Percentiles rank a stretch among this genome's conserved stretches.
Conservation (phyloP, 2,888 invertebrate genomes). For the Noctua janthina region DNA sequence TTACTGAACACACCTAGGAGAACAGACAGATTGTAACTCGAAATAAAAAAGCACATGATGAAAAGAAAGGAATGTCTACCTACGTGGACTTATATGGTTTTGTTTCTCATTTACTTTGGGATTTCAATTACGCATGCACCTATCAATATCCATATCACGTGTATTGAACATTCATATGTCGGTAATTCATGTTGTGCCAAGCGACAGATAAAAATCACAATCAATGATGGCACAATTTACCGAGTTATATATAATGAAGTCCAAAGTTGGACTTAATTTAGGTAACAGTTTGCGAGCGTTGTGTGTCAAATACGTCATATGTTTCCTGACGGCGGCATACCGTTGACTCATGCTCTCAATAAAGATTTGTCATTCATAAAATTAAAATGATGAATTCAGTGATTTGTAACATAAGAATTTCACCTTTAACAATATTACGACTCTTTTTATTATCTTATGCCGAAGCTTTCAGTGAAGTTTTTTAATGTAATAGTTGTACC, state of each 20-base stretch:
- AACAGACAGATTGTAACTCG: neutral
- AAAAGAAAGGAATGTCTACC: conserved; percentile 2
- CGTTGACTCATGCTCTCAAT: conserved; percentile 82
- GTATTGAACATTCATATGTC: conserved; percentile 42
- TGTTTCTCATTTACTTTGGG: conserved; percentile 46
- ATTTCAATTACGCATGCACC: conserved; percentile 54
- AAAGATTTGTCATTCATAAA: conserved; percentile 85
- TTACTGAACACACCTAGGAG: conserved; percentile 19
- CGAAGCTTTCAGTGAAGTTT: conserved; percentile 5
- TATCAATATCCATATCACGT: conserved; percentile 60
- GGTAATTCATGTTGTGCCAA: conserved; percentile 72
- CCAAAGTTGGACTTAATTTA: conserved; percentile 72
- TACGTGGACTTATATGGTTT: conserved; percentile 53
- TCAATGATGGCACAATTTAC: conserved; percentile 68
- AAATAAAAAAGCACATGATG: conserved; percentile 4
- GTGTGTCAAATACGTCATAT: conserved; percentile 70
- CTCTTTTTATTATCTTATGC: conserved; percentile 30
- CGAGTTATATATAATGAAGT: conserved; percentile 69
- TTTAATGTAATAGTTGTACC: neutral
- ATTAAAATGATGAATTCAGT: conserved; percentile 75
- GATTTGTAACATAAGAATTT: conserved; percentile 67
- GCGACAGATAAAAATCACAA: conserved; percentile 66
- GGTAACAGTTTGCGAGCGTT: conserved; percentile 39
- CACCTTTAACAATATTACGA: conserved; percentile 42
- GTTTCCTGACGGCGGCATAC: conserved; percentile 74